Evolutionary conservation across 2,797 vertebrate genomes (phyloP).

Genomic region (Malurus leucopterus): DNA sequence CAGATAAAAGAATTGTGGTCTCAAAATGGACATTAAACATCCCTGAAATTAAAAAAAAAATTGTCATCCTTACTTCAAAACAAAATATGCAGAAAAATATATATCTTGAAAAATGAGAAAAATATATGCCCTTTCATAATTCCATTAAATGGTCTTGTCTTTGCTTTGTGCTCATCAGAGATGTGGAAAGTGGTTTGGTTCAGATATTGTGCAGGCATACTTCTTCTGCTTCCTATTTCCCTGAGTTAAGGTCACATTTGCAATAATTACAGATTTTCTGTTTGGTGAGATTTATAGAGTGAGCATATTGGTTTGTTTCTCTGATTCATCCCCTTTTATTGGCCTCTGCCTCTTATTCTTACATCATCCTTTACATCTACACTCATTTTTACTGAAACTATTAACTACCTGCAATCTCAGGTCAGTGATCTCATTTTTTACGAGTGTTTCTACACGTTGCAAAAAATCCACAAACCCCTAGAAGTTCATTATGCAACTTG

Average conservation of each 20-base stretch:
- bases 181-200: not conserved
- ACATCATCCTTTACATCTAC: not conserved
- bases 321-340: not conserved
- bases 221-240: not conserved
- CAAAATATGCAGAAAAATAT: not conserved
- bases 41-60: rapidly evolving
- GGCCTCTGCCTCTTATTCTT: not conserved
- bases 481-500: not conserved
- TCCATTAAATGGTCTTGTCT: not conserved
- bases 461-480: rapidly evolving
- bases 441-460: not conserved
- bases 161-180: not conserved
- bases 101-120: not conserved
- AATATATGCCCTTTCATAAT: not conserved
- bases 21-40: not conserved
- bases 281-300: not conserved
- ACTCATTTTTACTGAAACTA: not conserved
- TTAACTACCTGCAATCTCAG: not conserved
- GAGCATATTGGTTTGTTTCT: not conserved
- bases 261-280: not conserved
- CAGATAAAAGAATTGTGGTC: not conserved
- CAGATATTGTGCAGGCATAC: not conserved
- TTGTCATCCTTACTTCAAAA: not conserved
- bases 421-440: not conserved
- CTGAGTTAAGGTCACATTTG: not conserved